Evolutionary conservation across 2,797 vertebrate genomes (phyloP).

Genomic region (Ceryle rudis): DNA sequence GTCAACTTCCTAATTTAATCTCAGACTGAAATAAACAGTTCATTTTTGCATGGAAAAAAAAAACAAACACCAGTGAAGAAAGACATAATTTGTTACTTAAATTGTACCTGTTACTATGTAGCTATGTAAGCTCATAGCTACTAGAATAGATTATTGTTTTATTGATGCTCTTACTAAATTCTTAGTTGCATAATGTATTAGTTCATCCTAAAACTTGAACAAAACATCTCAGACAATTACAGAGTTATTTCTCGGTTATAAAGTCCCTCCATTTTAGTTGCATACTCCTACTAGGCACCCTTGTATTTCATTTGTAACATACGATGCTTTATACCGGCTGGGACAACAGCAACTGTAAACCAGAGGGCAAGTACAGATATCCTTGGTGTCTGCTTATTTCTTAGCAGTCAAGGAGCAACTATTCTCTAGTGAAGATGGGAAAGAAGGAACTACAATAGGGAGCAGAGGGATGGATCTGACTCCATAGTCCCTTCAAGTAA

Average conservation of each 20-base stretch:
- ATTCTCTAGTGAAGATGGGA: neutral
- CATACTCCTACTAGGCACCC: neutral
- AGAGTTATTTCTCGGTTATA: neutral
- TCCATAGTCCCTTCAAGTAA: neutral
- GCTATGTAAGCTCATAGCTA: neutral
- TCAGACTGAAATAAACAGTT: neutral
- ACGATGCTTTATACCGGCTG: rapidly evolving
- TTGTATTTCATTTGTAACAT: neutral
- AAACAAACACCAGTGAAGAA: neutral
- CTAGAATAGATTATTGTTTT: neutral
- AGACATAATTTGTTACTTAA: neutral
- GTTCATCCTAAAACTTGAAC: neutral
- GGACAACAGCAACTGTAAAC: neutral
- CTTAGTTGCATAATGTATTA: neutral
- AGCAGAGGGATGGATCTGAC: neutral
- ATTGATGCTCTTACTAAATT: neutral
- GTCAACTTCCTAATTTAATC: neutral
- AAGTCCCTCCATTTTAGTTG: neutral
- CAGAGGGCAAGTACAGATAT: neutral
- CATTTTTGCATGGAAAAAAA: neutral
- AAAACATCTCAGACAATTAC: neutral
- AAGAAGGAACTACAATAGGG: neutral
- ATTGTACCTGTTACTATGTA: neutral
- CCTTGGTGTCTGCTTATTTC: neutral
- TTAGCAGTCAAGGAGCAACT: neutral